Percentiles rank a stretch among this genome's conserved stretches.
Conservation (phyloP, 2,888 invertebrate genomes). For the Polyploca ridens region DNA sequence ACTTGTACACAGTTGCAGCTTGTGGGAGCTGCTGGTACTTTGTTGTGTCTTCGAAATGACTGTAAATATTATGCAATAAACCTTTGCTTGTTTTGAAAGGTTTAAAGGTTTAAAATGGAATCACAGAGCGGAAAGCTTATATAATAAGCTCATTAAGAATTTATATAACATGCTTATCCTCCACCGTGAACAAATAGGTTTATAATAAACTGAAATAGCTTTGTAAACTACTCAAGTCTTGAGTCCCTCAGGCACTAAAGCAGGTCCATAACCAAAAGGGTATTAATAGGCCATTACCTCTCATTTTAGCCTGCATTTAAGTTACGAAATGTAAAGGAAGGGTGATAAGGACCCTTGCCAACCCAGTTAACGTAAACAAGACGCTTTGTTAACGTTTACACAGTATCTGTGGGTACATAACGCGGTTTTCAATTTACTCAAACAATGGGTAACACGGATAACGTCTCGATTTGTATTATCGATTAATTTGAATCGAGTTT, state of each 20-base stretch:
- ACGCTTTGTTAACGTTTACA: slow-evolving; percentile 32
- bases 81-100: no score
- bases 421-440: slow-evolving; percentile 55
- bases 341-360: slow-evolving; percentile 13
- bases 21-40: no score
- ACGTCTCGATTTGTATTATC: slow-evolving; percentile 38
- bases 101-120: no score
- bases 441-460: slow-evolving; percentile 46
- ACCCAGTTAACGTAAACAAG: slow-evolving; percentile 35
- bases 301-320: slow-evolving; percentile 1
- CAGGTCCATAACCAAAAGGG: background rate
- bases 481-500: slow-evolving; percentile 20
- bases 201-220: background rate
- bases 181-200: no score
- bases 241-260: background rate
- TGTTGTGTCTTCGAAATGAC: no score
- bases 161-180: no score
- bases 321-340: slow-evolving; percentile 11
- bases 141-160: no score
- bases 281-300: slow-evolving; percentile 3
- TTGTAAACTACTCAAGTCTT: background rate
- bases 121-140: no score
- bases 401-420: slow-evolving; percentile 38
- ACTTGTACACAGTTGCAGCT: no score
- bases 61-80: no score